Conservation (phyloP, 2,797 vertebrate species). For the Hyperoplus lanceolatus region DNA sequence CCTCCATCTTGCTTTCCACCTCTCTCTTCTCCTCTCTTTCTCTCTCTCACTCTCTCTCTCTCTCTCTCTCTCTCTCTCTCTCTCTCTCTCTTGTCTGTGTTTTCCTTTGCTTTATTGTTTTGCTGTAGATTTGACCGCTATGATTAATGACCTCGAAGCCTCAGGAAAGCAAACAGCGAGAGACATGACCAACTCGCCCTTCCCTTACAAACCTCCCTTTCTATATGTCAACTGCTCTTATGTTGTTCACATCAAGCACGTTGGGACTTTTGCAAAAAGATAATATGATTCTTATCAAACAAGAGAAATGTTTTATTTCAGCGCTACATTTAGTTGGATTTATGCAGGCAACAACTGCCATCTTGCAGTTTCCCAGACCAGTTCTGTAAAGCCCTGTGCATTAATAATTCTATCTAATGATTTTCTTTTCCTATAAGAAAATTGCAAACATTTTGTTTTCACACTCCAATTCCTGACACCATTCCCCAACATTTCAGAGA, state of each 20-base stretch:
- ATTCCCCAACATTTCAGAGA: not conserved
- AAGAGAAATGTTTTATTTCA: slow-evolving; percentile 1
- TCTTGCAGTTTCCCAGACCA: not conserved
- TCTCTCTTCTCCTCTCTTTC: slow-evolving; percentile 53
- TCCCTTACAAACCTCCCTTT: slow-evolving; percentile 56
- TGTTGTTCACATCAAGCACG: slow-evolving; percentile 45
- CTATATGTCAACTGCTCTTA: slow-evolving; percentile 39
- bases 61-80: slow-evolving; percentile 48
- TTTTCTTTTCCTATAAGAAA: not conserved
- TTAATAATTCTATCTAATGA: slow-evolving; percentile 11
- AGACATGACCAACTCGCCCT: slow-evolving; percentile 60
- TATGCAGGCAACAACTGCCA: slow-evolving; percentile 9
- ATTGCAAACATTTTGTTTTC: not conserved
- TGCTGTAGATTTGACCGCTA: slow-evolving; percentile 79
- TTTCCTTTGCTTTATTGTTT: slow-evolving; percentile 80
- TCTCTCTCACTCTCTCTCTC: slow-evolving; percentile 4
- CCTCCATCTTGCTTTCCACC: slow-evolving; percentile 50
- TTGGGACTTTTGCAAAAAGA: slow-evolving; percentile 32
- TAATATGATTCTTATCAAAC: slow-evolving; percentile 24
- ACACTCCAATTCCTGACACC: not conserved
- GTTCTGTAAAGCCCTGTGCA: slow-evolving; percentile 12
- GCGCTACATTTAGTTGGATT: slow-evolving; percentile 3
- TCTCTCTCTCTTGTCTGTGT: slow-evolving; percentile 47
- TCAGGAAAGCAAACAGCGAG: slow-evolving; percentile 78
- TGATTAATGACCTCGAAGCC: slow-evolving; percentile 83